Base-by-base conservation (phyloP, 2,113 vertebrate species). In the Myiopsitta monachus region DNA sequence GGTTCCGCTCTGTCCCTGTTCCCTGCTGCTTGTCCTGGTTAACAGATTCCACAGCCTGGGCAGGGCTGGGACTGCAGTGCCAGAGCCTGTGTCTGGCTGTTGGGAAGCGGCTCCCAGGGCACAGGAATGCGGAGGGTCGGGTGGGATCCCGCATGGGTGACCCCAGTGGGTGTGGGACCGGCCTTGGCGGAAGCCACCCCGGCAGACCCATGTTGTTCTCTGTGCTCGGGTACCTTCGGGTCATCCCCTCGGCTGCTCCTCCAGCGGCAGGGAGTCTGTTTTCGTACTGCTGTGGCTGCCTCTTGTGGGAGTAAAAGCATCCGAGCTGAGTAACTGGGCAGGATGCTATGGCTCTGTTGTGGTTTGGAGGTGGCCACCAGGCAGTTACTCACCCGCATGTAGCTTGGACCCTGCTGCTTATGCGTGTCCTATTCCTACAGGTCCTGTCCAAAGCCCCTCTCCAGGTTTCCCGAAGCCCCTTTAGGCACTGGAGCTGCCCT, bases 341-440 rank as follows among this genome's bases (percentile, higher is more conserved):
- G 43, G 59, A 14, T 13, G 49, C 54, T 72, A 2, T 7, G 41
- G 41, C 54, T 51, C 55, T 11, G 31, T 18, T 10, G 1, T 0
- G 11, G 41, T 26, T 57, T 33, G 33, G 61, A 67, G 38, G 49
- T 47, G 52, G 70, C 46, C 11, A 3, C 21, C 0, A 6, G 36
- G 78, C 19, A 39, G 17, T n/a, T 30, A 3, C 12, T 63, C 15
- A 8, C 33, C 23, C 1, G 0, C 4, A 0, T 3, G 19, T 8
- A 47, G 27, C 18, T 49, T 2, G 5, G n/a, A 36, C n/a, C 28
- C 19, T 11, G 23, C 21, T 7, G 57, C 22, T 36, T 23, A 16
- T 59, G n/a, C 2, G 15, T 24, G 57, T 36, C 57, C 33, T 59
- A 3, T 24, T 14, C 57, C 33, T 36, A 15, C 57, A 59, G 55